A percentile compares a stretch with the other conserved stretches of the same genome.
Evolutionary conservation across 2,888 invertebrate genomes (phyloP).

Genomic region (Eulithis testata): DNA sequence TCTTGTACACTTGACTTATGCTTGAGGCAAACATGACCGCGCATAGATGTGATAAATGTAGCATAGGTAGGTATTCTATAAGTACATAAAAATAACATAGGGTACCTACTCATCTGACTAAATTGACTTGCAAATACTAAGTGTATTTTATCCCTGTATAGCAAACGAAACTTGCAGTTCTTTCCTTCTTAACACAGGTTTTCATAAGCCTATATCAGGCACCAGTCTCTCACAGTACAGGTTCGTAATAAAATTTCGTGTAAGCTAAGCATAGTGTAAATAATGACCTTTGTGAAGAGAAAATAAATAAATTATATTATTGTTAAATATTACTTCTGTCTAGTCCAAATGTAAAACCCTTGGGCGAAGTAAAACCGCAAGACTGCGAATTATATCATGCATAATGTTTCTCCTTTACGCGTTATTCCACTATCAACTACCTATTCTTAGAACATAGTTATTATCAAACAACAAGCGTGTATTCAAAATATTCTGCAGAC

Average conservation of each 20-base stretch:
- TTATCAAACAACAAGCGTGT: slow-evolving; percentile 11
- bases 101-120: too few species aligned
- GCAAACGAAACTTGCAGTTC: too few species aligned
- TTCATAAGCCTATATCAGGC: too few species aligned
- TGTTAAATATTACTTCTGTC: not conserved
- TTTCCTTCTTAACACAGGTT: too few species aligned
- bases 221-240: too few species aligned
- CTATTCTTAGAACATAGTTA: not conserved
- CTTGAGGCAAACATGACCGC: slow-evolving; percentile 3
- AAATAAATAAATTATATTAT: too few species aligned
- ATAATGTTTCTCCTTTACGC: not conserved
- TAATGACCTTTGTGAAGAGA: too few species aligned
- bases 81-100: not conserved
- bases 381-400: not conserved
- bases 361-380: not conserved
- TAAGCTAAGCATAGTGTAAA: too few species aligned
- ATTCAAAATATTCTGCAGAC: slow-evolving; percentile 13
- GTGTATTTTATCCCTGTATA: too few species aligned
- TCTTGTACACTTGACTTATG: slow-evolving; percentile 8
- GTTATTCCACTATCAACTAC: slow-evolving; percentile 1
- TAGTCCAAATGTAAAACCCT: slow-evolving; percentile 3
- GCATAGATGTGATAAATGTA: slow-evolving; percentile 13
- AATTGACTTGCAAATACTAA: too few species aligned
- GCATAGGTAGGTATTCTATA: not conserved
- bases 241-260: too few species aligned